phyloP scores from a whole-genome alignment of 1,140 invertebrate species.

The Drosophila oshimai region DNA sequence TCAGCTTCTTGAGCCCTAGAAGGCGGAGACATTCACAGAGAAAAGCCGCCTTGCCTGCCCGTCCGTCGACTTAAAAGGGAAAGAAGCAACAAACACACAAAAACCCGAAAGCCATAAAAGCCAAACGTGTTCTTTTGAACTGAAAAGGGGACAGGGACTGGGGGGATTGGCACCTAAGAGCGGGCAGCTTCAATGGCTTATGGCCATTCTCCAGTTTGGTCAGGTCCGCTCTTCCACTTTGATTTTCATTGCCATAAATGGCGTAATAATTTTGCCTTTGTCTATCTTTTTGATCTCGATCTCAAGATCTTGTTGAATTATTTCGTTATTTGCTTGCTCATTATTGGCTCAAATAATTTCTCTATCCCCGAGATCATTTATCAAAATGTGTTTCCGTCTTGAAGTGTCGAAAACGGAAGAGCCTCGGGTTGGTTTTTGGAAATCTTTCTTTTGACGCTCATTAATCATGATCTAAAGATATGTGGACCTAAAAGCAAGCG shows the following conservation, averaged over 20 bases:
- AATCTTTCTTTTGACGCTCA: conserved; percentile 1
- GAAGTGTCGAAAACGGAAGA: conserved; percentile 24
- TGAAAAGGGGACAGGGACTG: neutral
- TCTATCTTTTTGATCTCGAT: neutral
- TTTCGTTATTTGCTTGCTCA: conserved; percentile 3
- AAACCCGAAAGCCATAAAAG: conserved; percentile 50
- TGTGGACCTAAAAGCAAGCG: neutral
- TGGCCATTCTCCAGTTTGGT: conserved; percentile 2
- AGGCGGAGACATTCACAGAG: conserved; percentile 4
- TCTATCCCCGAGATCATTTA: conserved; percentile 4
- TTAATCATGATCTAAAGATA: conserved; percentile 5
- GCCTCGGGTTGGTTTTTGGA: neutral
- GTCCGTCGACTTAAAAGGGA: conserved; percentile 36
- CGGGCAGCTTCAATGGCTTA: conserved; percentile 26
- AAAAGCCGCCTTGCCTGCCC: conserved; percentile 13
- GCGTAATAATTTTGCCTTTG: conserved; percentile 19
- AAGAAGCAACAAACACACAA: conserved; percentile 1
- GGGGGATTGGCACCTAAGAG: neutral
- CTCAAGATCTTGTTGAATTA: conserved; percentile 19
- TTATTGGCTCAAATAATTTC: conserved; percentile 18
- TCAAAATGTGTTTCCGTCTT: conserved; percentile 21
- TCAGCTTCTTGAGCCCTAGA: conserved; percentile 18
- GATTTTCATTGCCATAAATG: conserved; percentile 42
- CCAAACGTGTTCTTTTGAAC: conserved; percentile 43
- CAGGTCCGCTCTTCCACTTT: conserved; percentile 27